A percentile compares a stretch with the other conserved stretches of the same genome.
phyloP scores from a whole-genome alignment of 2,113 vertebrate species.

The Stigmatopora nigra region DNA sequence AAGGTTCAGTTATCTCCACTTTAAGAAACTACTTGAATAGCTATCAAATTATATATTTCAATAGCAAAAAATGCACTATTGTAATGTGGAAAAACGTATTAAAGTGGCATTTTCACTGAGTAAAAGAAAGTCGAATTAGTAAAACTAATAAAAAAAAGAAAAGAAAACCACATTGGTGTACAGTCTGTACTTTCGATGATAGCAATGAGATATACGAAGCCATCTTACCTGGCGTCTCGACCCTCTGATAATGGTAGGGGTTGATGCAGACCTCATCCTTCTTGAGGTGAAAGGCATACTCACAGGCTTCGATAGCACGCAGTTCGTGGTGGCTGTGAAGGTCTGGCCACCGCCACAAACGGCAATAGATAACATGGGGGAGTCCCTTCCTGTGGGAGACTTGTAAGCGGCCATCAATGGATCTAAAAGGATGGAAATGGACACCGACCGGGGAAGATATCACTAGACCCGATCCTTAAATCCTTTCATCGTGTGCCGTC shows the following conservation, averaged over 20 bases:
- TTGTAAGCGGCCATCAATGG: conserved; percentile 93
- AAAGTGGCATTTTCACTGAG: no score
- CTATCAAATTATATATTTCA: not conserved
- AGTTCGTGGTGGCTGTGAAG: conserved; percentile 98
- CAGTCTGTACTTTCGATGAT: not conserved
- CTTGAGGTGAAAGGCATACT: conserved; percentile 99
- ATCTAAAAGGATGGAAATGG: conserved; percentile 66
- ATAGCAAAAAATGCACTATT: not conserved
- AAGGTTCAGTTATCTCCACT: conserved; percentile 1
- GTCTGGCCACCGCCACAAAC: conserved; percentile 96
- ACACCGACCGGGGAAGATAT: conserved; percentile 15
- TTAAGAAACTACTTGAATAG: not conserved
- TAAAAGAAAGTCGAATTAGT: not conserved
- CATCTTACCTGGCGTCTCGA: conserved; percentile 92
- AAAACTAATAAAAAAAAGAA: no score
- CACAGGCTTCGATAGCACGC: conserved; percentile 94
- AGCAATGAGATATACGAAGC: not conserved
- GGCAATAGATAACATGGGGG: conserved; percentile 95
- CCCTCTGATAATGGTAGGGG: conserved; percentile 98
- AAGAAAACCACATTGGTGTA: no score
- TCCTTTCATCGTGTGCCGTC: conserved; percentile 25
- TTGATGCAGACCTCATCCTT: conserved; percentile 99
- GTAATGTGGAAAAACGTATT: not conserved
- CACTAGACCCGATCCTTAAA: conserved; percentile 17
- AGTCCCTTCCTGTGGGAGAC: conserved; percentile 95